phyloP scores from a whole-genome alignment of 2,888 invertebrate species.

The Gerris lacustris region DNA sequence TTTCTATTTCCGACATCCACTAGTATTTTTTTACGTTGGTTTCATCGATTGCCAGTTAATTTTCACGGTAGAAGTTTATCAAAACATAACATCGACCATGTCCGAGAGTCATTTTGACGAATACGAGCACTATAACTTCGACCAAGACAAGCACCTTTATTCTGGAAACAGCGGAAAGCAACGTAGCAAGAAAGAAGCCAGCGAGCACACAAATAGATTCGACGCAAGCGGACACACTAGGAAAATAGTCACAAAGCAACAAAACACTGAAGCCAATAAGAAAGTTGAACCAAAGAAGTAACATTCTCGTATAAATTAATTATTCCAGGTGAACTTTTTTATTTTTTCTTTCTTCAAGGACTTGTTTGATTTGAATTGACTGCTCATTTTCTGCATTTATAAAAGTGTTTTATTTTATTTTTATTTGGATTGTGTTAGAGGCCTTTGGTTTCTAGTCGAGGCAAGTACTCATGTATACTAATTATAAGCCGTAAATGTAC shows the following conservation, averaged over 20 bases:
- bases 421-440: neutral
- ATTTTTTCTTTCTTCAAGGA: neutral
- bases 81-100: conserved; percentile 40
- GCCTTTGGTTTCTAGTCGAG: conserved; percentile 3
- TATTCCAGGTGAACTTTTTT: neutral
- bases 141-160: conserved; percentile 79
- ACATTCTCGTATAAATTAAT: neutral
- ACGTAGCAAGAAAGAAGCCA: conserved; percentile 76
- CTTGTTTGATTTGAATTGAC: neutral
- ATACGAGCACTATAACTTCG: conserved; percentile 90
- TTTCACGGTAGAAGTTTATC: too few species aligned
- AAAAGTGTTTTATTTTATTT: neutral
- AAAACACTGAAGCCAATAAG: conserved; percentile 72
- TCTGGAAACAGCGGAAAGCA: conserved; percentile 83
- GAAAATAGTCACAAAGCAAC: conserved; percentile 74
- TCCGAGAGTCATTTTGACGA: conserved; percentile 76
- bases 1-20: too few species aligned
- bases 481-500: too few species aligned
- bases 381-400: neutral
- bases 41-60: too few species aligned
- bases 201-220: conserved; percentile 77
- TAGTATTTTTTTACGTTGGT: too few species aligned
- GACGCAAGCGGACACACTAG: conserved; percentile 88
- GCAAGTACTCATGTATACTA: neutral
- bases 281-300: conserved; percentile 18